These are phyloP conservation scores for Bombus waltoni DNA, from an alignment of 1,140 invertebrate genomes.

Conservation along the genomic window DNA sequence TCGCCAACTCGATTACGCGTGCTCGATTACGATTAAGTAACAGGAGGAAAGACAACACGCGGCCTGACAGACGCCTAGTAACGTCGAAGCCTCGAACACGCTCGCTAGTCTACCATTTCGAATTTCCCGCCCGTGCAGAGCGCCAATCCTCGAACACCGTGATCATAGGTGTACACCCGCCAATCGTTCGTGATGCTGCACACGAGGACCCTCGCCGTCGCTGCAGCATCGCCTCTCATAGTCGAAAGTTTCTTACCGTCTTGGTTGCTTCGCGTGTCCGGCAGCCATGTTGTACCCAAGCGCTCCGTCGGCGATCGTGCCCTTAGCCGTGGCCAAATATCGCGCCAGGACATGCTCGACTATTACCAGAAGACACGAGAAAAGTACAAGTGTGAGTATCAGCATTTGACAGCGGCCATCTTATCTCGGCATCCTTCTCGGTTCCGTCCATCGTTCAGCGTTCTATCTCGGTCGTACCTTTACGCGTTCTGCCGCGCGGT, in stretches of 20 bases:
- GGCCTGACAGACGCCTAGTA: neutral
- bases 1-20: neutral
- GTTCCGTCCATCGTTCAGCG: no score
- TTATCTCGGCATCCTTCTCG: neutral
- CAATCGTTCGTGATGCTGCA: conserved; percentile 67
- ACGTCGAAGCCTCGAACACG: neutral
- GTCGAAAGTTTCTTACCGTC: conserved; percentile 13
- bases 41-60: neutral
- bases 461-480: neutral
- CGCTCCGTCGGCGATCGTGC: conserved; percentile 43
- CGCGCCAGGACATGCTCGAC: conserved; percentile 73
- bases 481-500: neutral
- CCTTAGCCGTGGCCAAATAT: conserved; percentile 54
- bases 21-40: conserved; percentile 1
- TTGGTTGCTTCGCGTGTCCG: neutral
- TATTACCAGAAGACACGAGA: conserved; percentile 76
- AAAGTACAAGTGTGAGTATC: conserved; percentile 80
- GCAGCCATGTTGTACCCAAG: neutral
- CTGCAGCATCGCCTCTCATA: conserved; percentile 37
- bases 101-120: conserved; percentile 37
- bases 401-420: conserved; percentile 42
- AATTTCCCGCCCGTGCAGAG: conserved; percentile 51
- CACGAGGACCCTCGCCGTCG: conserved; percentile 60
- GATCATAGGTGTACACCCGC: conserved; percentile 31
- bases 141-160: conserved; percentile 56